Evolutionary conservation across 2,113 vertebrate species (phyloP).

Genomic region (Pteruthius melanotis): DNA sequence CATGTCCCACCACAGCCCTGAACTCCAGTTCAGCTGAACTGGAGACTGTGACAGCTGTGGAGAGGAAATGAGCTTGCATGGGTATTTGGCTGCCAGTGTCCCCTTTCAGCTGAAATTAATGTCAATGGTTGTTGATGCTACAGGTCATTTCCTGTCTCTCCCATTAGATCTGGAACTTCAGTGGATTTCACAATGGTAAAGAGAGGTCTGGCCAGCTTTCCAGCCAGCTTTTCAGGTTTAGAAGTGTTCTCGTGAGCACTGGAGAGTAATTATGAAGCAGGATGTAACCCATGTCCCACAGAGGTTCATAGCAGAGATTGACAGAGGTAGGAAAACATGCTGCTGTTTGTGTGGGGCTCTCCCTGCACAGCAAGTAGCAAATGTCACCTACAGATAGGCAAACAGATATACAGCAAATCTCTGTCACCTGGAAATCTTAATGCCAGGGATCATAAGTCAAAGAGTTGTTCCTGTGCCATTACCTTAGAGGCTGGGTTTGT

Average conservation of each 20-base stretch:
- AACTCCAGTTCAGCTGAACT: neutral
- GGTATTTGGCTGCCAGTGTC: neutral
- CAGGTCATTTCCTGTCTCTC: slow-evolving; percentile 33
- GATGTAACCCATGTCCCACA: neutral
- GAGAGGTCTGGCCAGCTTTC: slow-evolving; percentile 3
- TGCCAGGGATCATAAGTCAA: neutral
- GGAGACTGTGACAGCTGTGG: neutral
- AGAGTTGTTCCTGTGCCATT: neutral
- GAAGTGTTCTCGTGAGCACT: neutral
- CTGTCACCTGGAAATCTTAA: neutral
- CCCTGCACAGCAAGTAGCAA: neutral
- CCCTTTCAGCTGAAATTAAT: slow-evolving; percentile 12
- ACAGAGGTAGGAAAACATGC: neutral
- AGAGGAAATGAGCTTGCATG: neutral
- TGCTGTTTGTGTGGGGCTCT: neutral
- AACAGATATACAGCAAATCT: neutral
- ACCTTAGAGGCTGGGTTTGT: neutral
- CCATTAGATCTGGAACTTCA: neutral
- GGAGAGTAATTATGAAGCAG: neutral
- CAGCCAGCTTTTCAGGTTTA: neutral
- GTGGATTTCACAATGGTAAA: slow-evolving; percentile 10
- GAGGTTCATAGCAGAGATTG: neutral
- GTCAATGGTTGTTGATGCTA: slow-evolving; percentile 10
- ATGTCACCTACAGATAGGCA: neutral
- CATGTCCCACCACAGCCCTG: neutral